Conservation (phyloP, 2,888 invertebrate genomes). For the Thelaira solivaga region DNA sequence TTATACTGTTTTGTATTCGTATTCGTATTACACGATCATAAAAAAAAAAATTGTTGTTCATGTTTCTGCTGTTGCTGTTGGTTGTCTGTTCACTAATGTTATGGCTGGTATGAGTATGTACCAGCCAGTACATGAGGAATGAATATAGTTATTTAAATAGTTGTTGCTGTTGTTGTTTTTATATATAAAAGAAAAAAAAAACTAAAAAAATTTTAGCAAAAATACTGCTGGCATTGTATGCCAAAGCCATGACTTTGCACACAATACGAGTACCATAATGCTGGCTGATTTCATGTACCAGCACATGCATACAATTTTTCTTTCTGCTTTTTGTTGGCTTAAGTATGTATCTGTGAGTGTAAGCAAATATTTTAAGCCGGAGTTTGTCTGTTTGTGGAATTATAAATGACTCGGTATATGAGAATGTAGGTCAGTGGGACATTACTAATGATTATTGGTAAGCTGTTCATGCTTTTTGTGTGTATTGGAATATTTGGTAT, state of each 20-base stretch:
- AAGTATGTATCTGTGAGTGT: slow-evolving; percentile 18
- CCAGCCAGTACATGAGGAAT: slow-evolving; percentile 14
- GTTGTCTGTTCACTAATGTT: not conserved
- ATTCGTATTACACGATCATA: not conserved
- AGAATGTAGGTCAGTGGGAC: slow-evolving; percentile 62
- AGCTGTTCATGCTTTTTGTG: slow-evolving; percentile 14
- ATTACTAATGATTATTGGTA: slow-evolving; percentile 54
- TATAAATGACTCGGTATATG: slow-evolving; percentile 56
- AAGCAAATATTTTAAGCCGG: slow-evolving; percentile 52
- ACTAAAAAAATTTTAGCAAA: slow-evolving; percentile 35
- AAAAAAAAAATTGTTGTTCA: too few relatives aligned
- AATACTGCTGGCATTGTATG: slow-evolving; percentile 44
- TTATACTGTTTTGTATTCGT: slow-evolving; percentile 33
- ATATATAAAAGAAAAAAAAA: too few relatives aligned
- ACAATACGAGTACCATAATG: slow-evolving; percentile 46
- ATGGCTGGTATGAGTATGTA: slow-evolving; percentile 1
- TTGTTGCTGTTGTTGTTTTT: not conserved
- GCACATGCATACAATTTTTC: not conserved
- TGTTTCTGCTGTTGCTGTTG: not conserved
- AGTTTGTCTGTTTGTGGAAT: slow-evolving; percentile 59
- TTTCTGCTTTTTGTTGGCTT: not conserved
- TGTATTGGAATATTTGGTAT: slow-evolving; percentile 35
- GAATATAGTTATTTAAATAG: not conserved
- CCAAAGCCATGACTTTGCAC: slow-evolving; percentile 61
- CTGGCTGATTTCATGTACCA: not conserved